Conservation (phyloP, 2,113 vertebrate species). For the Triplophysa tibetana region DNA sequence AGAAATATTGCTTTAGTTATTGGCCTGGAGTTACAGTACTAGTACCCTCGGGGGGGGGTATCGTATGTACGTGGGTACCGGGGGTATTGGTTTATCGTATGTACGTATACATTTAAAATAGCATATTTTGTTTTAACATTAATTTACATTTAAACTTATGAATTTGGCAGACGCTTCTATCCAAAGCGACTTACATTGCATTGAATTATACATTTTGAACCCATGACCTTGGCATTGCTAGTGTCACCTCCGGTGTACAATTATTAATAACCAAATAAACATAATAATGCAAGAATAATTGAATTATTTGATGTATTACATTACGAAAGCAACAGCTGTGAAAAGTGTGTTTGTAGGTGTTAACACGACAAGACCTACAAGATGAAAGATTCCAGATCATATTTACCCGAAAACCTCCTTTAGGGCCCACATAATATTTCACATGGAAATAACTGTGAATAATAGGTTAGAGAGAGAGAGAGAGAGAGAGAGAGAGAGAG, state of each 20-base stretch:
- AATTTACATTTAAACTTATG: neutral
- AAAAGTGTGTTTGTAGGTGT: neutral
- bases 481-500: neutral
- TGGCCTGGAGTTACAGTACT: constrained; percentile 6
- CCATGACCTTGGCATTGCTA: no score
- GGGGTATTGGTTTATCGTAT: neutral
- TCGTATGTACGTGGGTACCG: no score
- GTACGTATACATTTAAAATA: neutral
- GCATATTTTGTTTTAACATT: neutral
- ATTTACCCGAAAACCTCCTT: neutral
- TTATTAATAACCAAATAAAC: no score
- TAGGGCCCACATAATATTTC: neutral
- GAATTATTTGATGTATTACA: no score
- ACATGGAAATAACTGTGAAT: constrained; percentile 24
- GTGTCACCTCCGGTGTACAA: neutral
- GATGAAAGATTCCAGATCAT: neutral
- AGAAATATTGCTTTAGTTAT: constrained; percentile 38
- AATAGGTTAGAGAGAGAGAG: neutral
- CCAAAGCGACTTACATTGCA: no score
- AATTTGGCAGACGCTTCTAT: no score
- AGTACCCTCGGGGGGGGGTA: constrained; percentile 3
- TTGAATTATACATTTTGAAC: no score
- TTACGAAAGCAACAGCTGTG: no score
- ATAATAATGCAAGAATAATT: no score
- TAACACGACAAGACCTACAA: neutral